Conservation (phyloP, 2,113 vertebrate species). For the Alligator sinensis region DNA sequence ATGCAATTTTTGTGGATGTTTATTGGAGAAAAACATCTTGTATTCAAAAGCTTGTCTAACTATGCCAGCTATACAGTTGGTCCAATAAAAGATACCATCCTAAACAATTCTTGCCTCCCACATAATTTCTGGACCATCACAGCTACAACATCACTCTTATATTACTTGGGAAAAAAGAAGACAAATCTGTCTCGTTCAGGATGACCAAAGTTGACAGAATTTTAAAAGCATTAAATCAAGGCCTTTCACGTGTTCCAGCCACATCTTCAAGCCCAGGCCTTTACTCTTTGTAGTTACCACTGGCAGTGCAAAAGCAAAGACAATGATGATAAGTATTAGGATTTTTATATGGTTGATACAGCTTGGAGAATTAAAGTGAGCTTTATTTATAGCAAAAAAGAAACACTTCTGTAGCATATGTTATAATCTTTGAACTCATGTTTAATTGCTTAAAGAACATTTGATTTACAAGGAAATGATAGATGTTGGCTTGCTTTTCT, state of each 20-base stretch:
- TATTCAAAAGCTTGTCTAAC: no score
- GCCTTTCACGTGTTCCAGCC: neutral
- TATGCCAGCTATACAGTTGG: neutral
- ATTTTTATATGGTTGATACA: neutral
- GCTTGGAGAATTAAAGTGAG: neutral
- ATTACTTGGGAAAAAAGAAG: neutral
- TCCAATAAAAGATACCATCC: neutral
- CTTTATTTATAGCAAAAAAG: constrained; percentile 28
- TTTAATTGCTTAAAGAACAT: constrained; percentile 33
- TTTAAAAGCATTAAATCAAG: neutral
- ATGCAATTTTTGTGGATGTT: neutral
- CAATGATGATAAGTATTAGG: neutral
- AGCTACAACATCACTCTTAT: no score
- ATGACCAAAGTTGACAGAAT: constrained; percentile 8
- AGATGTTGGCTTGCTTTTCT: constrained; percentile 30
- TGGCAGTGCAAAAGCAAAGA: neutral
- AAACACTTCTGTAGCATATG: constrained; percentile 28
- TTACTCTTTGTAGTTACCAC: neutral
- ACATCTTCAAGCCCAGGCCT: neutral
- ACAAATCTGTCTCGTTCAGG: neutral
- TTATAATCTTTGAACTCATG: constrained; percentile 32
- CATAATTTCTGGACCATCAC: no score
- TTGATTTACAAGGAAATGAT: constrained; percentile 63
- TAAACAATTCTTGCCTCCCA: no score
- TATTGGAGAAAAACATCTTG: neutral